Evolutionary conservation across 2,888 invertebrate species (phyloP), one percentile per base, ranked within the genome.

Genomic region (Mesochorus sp.): DNA sequence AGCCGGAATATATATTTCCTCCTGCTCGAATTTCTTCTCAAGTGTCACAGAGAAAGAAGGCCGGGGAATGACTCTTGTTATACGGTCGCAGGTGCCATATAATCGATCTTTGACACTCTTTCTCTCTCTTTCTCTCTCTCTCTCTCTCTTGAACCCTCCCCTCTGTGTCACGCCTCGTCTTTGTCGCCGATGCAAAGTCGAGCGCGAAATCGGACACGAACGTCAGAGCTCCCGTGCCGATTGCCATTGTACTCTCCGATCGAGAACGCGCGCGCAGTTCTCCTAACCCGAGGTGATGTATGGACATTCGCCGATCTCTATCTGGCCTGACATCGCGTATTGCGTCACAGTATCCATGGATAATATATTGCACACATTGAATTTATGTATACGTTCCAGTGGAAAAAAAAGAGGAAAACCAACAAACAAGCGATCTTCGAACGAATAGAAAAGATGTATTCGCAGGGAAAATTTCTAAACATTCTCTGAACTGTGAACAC

Each of bases 151-250:
- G 17, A 49, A 49, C 42, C 21, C 31, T 49, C 14, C 5, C 28
- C 19, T 12, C 5, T 4, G 24, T 64, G 24, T n/a, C 49, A 31
- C 24, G 8, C n/a, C n/a, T 55, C 39, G 67, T 62, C 67, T 67
- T 57, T 67, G 26, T 62, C 62, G 49, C 62, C 55, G 62, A 73
- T 68, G 77, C 67, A 49, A 77, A 62, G 53, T 62, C 57, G 55
- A 67, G 62, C 66, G 61, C 28, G 76, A 72, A 72, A 68, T 68
- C 55, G 62, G 72, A 77, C 62, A 68, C 77, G 55, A 26, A 62
- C 19, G 55, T 72, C 51, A 44, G n/a, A n/a, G 37, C 72, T 61
- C 37, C 24, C 66, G 42, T 34, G 14, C 4, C 42, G 26, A 10
- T 49, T 53, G 53, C 67, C 49, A 77, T 77, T 77, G 61, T 72